phyloP scores from a whole-genome alignment of 2,797 vertebrate genomes.

The Tenualosa ilisha region DNA sequence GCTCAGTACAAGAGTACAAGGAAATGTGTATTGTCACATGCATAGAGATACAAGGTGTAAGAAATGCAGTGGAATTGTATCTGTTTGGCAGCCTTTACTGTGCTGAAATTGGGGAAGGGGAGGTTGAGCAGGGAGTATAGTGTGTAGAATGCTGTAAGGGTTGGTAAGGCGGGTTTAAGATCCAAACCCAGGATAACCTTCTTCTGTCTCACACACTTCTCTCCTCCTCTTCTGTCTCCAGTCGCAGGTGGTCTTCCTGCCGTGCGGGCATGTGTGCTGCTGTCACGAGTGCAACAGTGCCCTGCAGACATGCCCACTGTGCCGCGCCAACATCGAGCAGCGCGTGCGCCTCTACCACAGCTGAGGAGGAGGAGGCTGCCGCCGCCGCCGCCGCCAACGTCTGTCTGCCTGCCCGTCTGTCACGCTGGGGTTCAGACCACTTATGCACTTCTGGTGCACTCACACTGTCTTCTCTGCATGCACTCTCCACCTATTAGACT shows the following conservation, averaged over 20 bases:
- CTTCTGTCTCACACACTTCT: neutral
- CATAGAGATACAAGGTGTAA: too few relatives aligned
- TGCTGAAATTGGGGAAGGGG: neutral
- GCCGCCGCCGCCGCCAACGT: too few relatives aligned
- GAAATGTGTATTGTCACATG: too few relatives aligned
- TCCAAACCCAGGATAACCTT: neutral
- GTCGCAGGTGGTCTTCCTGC: conserved; percentile 89
- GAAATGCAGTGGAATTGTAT: too few relatives aligned
- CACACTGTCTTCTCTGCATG: conserved; percentile 19
- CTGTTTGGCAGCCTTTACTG: too few relatives aligned
- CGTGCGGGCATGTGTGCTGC: conserved; percentile 94
- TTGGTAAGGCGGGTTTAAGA: too few relatives aligned
- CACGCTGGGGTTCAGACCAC: neutral
- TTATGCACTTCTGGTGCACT: neutral
- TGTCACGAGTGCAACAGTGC: conserved; percentile 83
- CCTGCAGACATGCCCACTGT: conserved; percentile 84
- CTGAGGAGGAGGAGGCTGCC: conserved; percentile 48
- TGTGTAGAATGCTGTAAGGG: too few relatives aligned
- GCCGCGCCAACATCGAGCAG: conserved; percentile 81
- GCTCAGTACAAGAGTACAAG: neutral
- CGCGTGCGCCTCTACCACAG: conserved; percentile 77
- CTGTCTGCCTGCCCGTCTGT: too few relatives aligned
- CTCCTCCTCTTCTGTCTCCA: conserved; percentile 57
- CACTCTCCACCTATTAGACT: conserved; percentile 6
- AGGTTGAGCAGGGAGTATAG: too few relatives aligned